Base-by-base conservation (phyloP, 30 jellyfish, hydroid and myxozoan genomes). In the Morbakka virulenta region DNA sequence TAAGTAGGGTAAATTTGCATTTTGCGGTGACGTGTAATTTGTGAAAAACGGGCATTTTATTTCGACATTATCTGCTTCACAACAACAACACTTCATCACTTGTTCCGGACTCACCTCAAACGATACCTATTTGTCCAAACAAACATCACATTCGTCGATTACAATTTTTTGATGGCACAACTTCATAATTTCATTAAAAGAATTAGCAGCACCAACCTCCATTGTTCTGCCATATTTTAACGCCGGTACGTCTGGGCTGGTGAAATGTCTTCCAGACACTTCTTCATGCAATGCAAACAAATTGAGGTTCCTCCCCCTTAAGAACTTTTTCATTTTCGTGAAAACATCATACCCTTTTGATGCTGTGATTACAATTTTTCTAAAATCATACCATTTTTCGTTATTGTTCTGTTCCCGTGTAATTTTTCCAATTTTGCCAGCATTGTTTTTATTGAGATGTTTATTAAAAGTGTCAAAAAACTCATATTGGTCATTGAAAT, bases 321-420 rank as follows among this genome's bases (percentile, higher is more conserved):
- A n/a, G n/a, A n/a, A n/a, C n/a, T n/a, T n/a, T n/a, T n/a, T n/a
- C n/a, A n/a, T n/a, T n/a, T n/a, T n/a, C n/a, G n/a, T n/a, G n/a
- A n/a, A n/a, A n/a, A n/a, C n/a, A n/a, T 72, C 52, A 24, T 78
- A 81, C 50, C 33, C 80, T 29, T 69, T 81, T 20, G 94, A 81
- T 28, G 73, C 94, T 51, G 94, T 50, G 31, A 81, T 69, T 14
- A 81, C 81, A 52, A 22, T 32, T 64, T 75, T 75, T 75, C 85
- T 62, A 62, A 24, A 61, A 12, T 28, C n/a, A 52, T 24, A 73
- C 87, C 74, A 75, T 52, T 32, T 30, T 64, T 27, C 84, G 63
- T 75, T 75, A 14, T 83, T 75, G 33, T 1, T 28, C 65, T 53
- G 87, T 11, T 84, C 87, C 3, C 23, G 65, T 25, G 87, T 75